phyloP scores from a whole-genome alignment of 2,113 vertebrate genomes.

The Pan troglodytes region NHGRI_mPanTro3-v2.1_pri NC_072404.2:56188001-56188500 shows the following conservation, averaged over 20 bases:
- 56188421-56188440: not conserved
- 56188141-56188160: not conserved
- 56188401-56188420: not conserved
- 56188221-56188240: not conserved
- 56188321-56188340: too few species aligned
- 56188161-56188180: too few species aligned
- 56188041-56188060: not conserved
- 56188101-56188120: not conserved
- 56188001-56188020: slow-evolving; percentile 8
- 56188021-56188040: not conserved
- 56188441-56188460: not conserved
- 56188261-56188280: too few species aligned
- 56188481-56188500: not conserved
- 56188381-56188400: not conserved
- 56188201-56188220: not conserved
- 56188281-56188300: not conserved
- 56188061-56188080: not conserved
- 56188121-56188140: not conserved
- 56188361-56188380: too few species aligned
- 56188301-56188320: too few species aligned
- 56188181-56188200: too few species aligned
- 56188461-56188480: not conserved
- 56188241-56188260: not conserved
- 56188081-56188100: not conserved
- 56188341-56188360: fast-evolving